A percentile compares a stretch with the other conserved stretches of the same genome.
These are phyloP conservation scores for Phylloscopus trochilus DNA, from an alignment of 2,113 vertebrate species.

Conservation along the genomic window DNA sequence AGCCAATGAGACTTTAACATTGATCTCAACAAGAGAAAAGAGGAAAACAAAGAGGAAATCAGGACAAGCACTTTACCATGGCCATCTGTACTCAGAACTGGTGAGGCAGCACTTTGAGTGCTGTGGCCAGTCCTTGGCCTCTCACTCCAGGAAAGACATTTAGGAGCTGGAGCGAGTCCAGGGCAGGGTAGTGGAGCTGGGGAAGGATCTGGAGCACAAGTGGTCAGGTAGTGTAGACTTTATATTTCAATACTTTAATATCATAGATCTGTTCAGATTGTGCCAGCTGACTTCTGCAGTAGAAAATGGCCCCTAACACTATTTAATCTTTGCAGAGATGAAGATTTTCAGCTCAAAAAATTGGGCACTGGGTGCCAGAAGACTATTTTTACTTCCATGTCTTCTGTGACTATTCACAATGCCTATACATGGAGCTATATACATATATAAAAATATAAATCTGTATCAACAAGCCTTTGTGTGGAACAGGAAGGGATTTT, in stretches of 20 bases:
- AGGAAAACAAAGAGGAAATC: not conserved
- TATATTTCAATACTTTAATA: not conserved
- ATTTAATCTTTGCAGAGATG: not conserved
- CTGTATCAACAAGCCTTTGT: not conserved
- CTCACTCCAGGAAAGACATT: not conserved
- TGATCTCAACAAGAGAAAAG: not conserved
- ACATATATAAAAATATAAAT: not conserved
- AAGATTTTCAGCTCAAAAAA: not conserved
- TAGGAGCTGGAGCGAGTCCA: not conserved
- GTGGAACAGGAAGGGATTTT: not conserved
- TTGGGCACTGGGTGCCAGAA: not conserved
- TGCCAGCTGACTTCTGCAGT: not conserved
- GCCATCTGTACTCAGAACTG: too few relatives aligned
- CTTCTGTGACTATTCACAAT: not conserved
- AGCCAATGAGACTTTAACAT: not conserved
- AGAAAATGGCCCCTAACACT: not conserved
- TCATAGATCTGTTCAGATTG: not conserved
- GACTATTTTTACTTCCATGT: not conserved
- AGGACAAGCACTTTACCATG: not conserved
- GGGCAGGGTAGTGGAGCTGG: not conserved
- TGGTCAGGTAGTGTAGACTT: not conserved
- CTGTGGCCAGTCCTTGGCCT: not conserved
- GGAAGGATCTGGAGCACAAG: not conserved
- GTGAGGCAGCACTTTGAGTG: accelerated
- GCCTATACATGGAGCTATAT: not conserved